Conservation (phyloP, 1,140 invertebrate species). For the Ips typographus region DNA sequence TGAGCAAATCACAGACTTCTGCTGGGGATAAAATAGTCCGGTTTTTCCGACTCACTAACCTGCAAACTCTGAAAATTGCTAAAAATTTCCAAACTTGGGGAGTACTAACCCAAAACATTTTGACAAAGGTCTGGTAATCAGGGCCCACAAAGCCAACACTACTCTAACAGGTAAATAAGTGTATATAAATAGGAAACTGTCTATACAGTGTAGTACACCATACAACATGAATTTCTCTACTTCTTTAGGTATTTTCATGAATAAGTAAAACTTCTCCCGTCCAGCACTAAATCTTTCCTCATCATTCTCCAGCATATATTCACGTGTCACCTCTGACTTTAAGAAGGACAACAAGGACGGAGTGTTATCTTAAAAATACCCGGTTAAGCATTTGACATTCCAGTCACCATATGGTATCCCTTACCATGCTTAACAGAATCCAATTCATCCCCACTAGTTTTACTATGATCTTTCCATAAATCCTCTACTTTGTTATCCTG, state of each 20-base stretch:
- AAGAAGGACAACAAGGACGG: conserved; percentile 74
- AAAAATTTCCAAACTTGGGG: not conserved
- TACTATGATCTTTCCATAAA: conserved; percentile 20
- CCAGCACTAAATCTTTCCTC: conserved; percentile 91
- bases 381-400: not conserved
- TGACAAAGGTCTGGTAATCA: conserved; percentile 70
- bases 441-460: too few relatives aligned
- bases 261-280: conserved; percentile 94
- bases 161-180: conserved; percentile 96
- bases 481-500: conserved; percentile 52
- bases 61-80: not conserved
- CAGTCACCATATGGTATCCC: not conserved
- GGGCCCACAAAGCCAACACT: conserved; percentile 78
- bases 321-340: conserved; percentile 83
- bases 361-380: conserved; percentile 47
- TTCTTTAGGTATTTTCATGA: conserved; percentile 94
- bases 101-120: conserved; percentile 68
- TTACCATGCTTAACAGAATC: not conserved
- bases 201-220: conserved; percentile 96
- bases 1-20: conserved; percentile 95
- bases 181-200: conserved; percentile 97
- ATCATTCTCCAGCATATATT: conserved; percentile 90
- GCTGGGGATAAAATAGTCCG: conserved; percentile 72
- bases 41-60: conserved; percentile 16
- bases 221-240: conserved; percentile 92